Percentiles rank a stretch among this genome's conserved stretches.
These are phyloP conservation scores for Noctua janthe DNA, from an alignment of 2,888 invertebrate genomes.

Conservation along the genomic window DNA sequence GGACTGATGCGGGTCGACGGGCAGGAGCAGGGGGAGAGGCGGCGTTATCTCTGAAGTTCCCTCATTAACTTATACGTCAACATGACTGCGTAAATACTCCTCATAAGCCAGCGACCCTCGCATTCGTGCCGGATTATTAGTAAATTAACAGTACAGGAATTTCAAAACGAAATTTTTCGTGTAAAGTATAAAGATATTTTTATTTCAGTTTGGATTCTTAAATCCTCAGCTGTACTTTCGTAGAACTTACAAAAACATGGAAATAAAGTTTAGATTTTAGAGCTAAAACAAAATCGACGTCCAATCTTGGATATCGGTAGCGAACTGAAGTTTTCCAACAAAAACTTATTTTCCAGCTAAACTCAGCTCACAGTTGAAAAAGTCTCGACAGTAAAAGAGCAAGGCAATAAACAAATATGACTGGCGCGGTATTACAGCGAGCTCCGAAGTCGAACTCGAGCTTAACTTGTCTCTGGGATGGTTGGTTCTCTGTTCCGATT, in stretches of 20 bases:
- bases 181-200: neutral
- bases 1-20: constrained; percentile 47
- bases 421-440: constrained; percentile 44
- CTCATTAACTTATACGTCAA: constrained; percentile 62
- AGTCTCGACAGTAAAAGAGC: constrained; percentile 47
- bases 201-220: neutral
- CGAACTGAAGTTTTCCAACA: constrained; percentile 47
- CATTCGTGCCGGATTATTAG: constrained; percentile 18
- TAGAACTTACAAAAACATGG: constrained; percentile 11
- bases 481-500: constrained; percentile 3
- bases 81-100: constrained; percentile 46
- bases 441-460: constrained; percentile 28
- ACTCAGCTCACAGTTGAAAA: constrained; percentile 36
- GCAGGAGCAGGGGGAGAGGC: neutral
- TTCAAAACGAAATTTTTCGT: neutral
- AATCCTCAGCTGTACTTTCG: constrained; percentile 9
- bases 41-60: constrained; percentile 58
- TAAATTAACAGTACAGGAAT: constrained; percentile 2
- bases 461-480: constrained; percentile 35
- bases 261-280: constrained; percentile 41
- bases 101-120: constrained; percentile 28
- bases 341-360: constrained; percentile 43
- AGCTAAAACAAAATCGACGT: constrained; percentile 43
- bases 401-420: constrained; percentile 56
- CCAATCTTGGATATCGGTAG: constrained; percentile 45